Percentiles rank a stretch among this genome's conserved stretches.
Conservation (phyloP, 2,113 vertebrate species). For the Ceyx cyanopectus region DNA sequence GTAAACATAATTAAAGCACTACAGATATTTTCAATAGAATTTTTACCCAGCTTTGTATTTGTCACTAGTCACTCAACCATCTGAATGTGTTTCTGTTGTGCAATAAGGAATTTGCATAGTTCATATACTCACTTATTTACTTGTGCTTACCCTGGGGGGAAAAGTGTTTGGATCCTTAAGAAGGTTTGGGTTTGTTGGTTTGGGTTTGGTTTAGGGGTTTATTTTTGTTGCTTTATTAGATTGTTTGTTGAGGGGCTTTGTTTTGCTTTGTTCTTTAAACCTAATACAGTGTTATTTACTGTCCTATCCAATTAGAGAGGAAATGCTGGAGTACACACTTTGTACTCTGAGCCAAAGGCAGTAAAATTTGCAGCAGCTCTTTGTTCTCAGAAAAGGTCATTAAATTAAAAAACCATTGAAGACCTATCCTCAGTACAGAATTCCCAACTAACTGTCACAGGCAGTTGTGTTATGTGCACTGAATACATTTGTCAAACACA, state of each 20-base stretch:
- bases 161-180: background rate
- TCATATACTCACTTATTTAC: background rate
- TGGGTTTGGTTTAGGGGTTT: no score
- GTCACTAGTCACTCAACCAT: background rate
- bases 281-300: background rate
- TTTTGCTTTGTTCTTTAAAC: background rate
- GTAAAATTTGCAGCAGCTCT: background rate
- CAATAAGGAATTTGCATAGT: background rate
- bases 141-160: background rate
- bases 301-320: background rate
- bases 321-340: background rate
- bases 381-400: background rate
- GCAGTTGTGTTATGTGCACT: background rate
- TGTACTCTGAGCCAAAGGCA: background rate
- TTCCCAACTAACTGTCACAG: background rate
- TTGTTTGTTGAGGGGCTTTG: background rate
- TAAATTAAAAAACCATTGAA: background rate
- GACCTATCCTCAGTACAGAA: background rate
- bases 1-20: background rate
- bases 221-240: no score
- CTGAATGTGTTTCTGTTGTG: background rate
- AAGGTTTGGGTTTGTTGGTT: background rate
- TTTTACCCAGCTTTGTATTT: background rate
- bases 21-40: background rate
- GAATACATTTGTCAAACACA: background rate